phyloP scores from a whole-genome alignment of 2,797 vertebrate genomes.

The Geotrypetes seraphini region DNA sequence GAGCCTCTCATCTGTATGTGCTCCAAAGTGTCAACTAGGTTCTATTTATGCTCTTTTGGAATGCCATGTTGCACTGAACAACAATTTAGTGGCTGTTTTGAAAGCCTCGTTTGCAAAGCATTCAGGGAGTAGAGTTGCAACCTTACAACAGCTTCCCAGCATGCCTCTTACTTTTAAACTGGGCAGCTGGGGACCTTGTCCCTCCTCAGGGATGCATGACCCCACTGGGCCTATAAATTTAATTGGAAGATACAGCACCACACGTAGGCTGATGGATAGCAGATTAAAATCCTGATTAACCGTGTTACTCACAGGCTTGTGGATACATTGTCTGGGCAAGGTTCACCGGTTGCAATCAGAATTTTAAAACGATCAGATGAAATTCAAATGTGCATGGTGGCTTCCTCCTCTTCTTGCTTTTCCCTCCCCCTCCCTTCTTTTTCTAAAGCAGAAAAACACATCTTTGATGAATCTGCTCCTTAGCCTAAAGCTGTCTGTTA shows the following conservation, averaged over 20 bases:
- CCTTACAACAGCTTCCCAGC: slow-evolving; percentile 41
- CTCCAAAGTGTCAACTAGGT: no score
- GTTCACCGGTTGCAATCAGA: slow-evolving; percentile 62
- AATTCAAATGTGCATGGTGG: slow-evolving; percentile 47
- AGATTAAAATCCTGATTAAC: slow-evolving; percentile 63
- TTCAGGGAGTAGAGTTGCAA: slow-evolving; percentile 34
- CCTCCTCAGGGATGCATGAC: slow-evolving; percentile 56
- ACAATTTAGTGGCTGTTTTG: slow-evolving; percentile 50
- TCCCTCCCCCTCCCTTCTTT: slow-evolving; percentile 5
- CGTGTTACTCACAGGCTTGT: slow-evolving; percentile 55
- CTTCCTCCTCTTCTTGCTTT: slow-evolving; percentile 8
- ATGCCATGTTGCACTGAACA: slow-evolving; percentile 26
- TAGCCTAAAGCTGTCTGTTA: slow-evolving; percentile 72
- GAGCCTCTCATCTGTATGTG: no score
- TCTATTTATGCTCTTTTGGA: slow-evolving; percentile 43
- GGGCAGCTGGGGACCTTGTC: no score
- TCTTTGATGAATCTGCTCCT: slow-evolving; percentile 69
- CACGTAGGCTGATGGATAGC: slow-evolving; percentile 58
- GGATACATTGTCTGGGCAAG: slow-evolving; percentile 62
- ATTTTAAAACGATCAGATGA: slow-evolving; percentile 62
- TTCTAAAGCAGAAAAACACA: slow-evolving; percentile 49
- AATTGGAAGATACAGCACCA: slow-evolving; percentile 56
- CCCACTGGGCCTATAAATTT: slow-evolving; percentile 65
- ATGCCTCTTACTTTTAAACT: no score
- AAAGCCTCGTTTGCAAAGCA: slow-evolving; percentile 42